Conservation (phyloP, 2,113 vertebrate species). For the Eretmochelys imbricata region DNA sequence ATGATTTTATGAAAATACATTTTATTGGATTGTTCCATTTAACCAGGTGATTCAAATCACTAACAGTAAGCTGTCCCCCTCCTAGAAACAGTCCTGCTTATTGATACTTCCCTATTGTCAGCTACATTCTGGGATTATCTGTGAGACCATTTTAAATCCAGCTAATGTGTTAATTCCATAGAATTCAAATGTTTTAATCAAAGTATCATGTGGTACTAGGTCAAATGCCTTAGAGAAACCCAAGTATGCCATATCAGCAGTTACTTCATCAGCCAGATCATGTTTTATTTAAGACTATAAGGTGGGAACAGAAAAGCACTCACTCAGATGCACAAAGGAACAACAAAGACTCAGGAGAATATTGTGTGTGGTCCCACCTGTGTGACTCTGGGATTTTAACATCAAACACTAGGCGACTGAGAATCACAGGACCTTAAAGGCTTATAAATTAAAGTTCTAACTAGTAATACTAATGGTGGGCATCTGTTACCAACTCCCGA, state of each 20-base stretch:
- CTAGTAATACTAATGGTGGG: neutral
- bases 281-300: neutral
- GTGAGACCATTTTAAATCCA: too few species aligned
- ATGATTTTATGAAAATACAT: too few species aligned
- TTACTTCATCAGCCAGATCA: neutral
- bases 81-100: neutral
- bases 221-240: neutral
- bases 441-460: neutral
- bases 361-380: neutral
- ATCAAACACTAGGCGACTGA: neutral
- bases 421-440: neutral
- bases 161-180: neutral
- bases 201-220: neutral
- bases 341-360: neutral
- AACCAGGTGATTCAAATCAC: too few species aligned
- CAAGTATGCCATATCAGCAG: neutral
- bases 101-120: neutral
- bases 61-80: too few species aligned
- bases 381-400: neutral
- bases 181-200: neutral
- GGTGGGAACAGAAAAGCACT: neutral
- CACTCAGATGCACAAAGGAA: neutral
- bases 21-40: too few species aligned
- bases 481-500: neutral
- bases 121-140: too few species aligned